Evolutionary conservation across 2,113 vertebrate genomes (phyloP), one percentile per base, ranked within the genome.

Genomic region (Labeo catla): DNA sequence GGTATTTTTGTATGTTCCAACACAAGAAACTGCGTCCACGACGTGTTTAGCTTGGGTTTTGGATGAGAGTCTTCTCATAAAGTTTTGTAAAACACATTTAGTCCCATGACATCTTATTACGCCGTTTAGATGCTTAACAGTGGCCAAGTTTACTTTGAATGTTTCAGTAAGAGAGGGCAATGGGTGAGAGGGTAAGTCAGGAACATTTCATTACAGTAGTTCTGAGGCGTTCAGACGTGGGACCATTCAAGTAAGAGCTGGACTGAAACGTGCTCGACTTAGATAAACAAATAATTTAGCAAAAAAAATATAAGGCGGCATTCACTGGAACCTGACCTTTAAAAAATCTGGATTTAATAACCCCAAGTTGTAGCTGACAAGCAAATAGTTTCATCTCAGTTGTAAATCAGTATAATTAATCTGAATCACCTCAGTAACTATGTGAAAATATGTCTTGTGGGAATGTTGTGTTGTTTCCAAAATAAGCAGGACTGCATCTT

Each of bases 391-490:
- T 81, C 8, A 81, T 47, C 19, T 50, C n/a, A 61, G 19, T 54
- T 74, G 50, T 72, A 86, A 81, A 61, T 81, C 76, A 81, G 36
- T 73, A 2, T 59, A 61, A 80, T 80, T 47, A n/a, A 45, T 81
- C 23, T 81, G n/a, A 81, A 47, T 72, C 76, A 78, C 65, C 78
- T 79, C 76, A 9, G 84, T 68, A 57, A 68, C 16, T 34, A 78
- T 82, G 81, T 39, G 50, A 72, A 80, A 86, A 45, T 86, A 43
- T 73, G 65, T 81, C 66, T 57, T 86, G 65, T 23, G 77, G 66
- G 84, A 85, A 79, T 85, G 84, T 85, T 85, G 4, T 63, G 61
- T 85, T 85, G 63, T 79, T 85, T 85, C 84, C 76, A 79, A 85
- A 85, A 85, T 50, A 85, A 85, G 34, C 76, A 52, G 47, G 65